Base-by-base conservation (phyloP, 2,113 vertebrate genomes). In the Pagrus major region DNA sequence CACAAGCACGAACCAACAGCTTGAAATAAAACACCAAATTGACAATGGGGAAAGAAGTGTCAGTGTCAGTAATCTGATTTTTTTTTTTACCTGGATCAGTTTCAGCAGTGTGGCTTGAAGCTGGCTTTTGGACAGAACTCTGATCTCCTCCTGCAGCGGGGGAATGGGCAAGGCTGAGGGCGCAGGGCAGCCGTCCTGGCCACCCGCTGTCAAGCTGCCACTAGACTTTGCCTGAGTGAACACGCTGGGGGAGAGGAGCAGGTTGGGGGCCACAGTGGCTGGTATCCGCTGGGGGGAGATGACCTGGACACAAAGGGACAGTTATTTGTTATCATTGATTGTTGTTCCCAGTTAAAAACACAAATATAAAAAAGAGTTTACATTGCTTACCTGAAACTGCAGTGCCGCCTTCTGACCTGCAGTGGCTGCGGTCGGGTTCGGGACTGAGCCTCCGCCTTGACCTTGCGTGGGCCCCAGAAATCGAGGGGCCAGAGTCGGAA, bases 181-280 rank as follows among this genome's bases (percentile, higher is more conserved):
- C 16, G 44, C 25, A 33, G 78, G 54, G 58, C 76, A 37, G 46
- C 42, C 58, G 33, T 90, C 65, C 78, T 85, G 77, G 89, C 88
- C 2, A 18, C 18, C 81, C 31, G 46, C 91, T 92, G 5, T 83
- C 63, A 78, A 0, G 5, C 73, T 78, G 0, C 44, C 27, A 4
- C 71, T 54, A 18, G 75, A 55, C 27, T 94, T 86, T 56, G 93
- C 59, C 78, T 97, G 96, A 31, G 86, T 83, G 86, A 98, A 98
- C 68, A 97, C 94, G 87, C 96, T 96, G 0, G 98, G 97, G 11
- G 97, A 96, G 91, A 97, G 95, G 74, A 99, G 93, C 71, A 97
- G 79, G 0, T 93, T 92, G 3, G 96, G 95, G 59, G 94, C 92
- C 41, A 90, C 89, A 0, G 96, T 92, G 64, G 96, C 95, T 2